phyloP scores from a whole-genome alignment of 2,888 invertebrate genomes.

The Acanthosepion pharaonis region DNA sequence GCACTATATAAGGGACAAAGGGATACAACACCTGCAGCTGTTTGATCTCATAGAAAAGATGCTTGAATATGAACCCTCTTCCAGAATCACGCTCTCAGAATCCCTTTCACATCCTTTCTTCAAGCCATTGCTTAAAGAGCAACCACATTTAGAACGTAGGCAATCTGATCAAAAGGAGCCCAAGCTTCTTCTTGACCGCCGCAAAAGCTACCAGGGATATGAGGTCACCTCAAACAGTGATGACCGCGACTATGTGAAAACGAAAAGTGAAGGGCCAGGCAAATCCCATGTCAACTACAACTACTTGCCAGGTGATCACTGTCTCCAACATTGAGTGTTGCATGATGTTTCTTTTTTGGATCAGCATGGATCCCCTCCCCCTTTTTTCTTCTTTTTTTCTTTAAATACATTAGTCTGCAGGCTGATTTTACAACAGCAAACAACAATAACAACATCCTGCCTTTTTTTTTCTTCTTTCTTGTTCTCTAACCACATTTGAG shows the following conservation, averaged over 20 bases:
- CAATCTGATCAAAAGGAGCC: conserved; percentile 43
- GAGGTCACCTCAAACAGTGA: conserved; percentile 37
- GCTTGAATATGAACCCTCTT: conserved; percentile 96
- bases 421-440: background rate
- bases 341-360: conserved; percentile 36
- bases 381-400: background rate
- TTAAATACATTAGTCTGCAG: background rate
- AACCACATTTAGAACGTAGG: conserved; percentile 48
- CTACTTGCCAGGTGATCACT: conserved; percentile 45
- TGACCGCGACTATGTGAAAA: conserved; percentile 40
- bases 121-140: conserved; percentile 66
- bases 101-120: conserved; percentile 95
- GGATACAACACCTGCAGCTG: conserved; percentile 91
- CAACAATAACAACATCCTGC: background rate
- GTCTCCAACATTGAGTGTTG: conserved; percentile 45
- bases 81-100: conserved; percentile 89
- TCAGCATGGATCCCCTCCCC: background rate
- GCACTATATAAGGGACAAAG: conserved; percentile 91
- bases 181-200: conserved; percentile 20
- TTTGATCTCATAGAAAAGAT: conserved; percentile 96
- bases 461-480: too few species aligned
- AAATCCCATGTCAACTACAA: conserved; percentile 44
- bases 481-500: background rate
- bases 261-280: conserved; percentile 45
- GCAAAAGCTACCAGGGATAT: conserved; percentile 45